Base-by-base conservation (phyloP, 2,113 vertebrate genomes). In the Vulpes vulpes region DNA sequence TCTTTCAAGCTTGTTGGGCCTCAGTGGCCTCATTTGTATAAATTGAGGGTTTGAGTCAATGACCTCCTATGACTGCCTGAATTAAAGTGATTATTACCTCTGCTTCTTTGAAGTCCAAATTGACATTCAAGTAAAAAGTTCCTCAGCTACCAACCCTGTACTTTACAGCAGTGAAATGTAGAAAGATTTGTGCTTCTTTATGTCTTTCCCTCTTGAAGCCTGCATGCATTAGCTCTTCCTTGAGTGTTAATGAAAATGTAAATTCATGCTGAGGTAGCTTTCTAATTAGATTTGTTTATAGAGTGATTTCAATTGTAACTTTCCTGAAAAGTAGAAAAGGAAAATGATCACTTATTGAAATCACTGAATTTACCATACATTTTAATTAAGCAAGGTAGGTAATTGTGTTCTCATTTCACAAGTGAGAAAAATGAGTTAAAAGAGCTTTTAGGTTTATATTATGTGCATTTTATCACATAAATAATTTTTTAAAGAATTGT, bases 371-470 rank as follows among this genome's bases (percentile, higher is more conserved):
- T 53, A 57, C 2, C 23, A 57, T 27, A 35, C 3, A 59, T 93
- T 93, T 64, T 92, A 57, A 92, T 80, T 74, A 81, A 91, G 10
- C 57, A 87, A 92, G 51, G 1, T 62, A 78, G 15, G 15, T 51
- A 2, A 3, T 51, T 94, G 73, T 86, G 9, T 81, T 82, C 17
- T 76, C 22, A 73, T 55, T 16, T 49, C 32, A 8, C 16, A 90
- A 96, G 81, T 90, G 53, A 95, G 38, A 81, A 95, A 89, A 85
- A n/a, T 67, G 16, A 35, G 62, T 96, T 65, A n/a, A 1, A 60
- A 51, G 38, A 25, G 12, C 53, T 53, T 11, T 76, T 27, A 76
- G 79, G 11, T 23, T 87, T 67, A 25, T n/a, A 15, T 12, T 84
- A 71, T 51, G 3, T 51, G 4, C 65, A 32, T 84, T 97, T 51